Evolutionary conservation across 2,888 invertebrate genomes (phyloP), one percentile per base, ranked within the genome.

Genomic region (Baccha elongata): DNA sequence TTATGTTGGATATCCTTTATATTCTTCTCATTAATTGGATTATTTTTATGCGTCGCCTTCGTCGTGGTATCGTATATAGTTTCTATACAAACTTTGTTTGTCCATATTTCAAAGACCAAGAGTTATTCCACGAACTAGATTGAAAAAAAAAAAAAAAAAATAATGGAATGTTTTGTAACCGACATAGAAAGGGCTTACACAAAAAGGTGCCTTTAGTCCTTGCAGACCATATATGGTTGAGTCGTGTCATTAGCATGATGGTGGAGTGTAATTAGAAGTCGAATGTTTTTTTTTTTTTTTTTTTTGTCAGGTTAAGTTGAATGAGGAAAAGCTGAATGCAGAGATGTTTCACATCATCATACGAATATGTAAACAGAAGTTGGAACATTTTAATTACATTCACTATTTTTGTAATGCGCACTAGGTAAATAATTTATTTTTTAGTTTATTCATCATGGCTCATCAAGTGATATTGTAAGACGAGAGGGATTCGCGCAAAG

Each of bases 1-100:
- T n/a, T 62, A 2, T 13, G 26, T 29, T 11, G 10, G 40, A 37
- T 52, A 44, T 58, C 60, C 32, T 71, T 52, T 58, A 58, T 53
- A 32, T 53, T 44, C 32, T 64, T 64, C 64, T 73, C 73, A 84
- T 84, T 84, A 84, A 84, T 79, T 79, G 79, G 84, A 79, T 84
- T 84, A 84, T 79, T 79, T 84, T 60, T 69, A 65, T 84, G 73
- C 65, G 58, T 65, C 23, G 23, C n/a, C 52, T 21, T 37, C 23
- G 32, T 21, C 44, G 50, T 15, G 19, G 3, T 15, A 4, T 48
- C 48, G 73, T 83, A 32, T 8, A n/a, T n/a, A n/a, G n/a, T n/a
- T n/a, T n/a, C n/a, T n/a, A n/a, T n/a, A n/a, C n/a, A n/a, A n/a
- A n/a, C n/a, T n/a, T n/a, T n/a, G 21, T 32, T 23, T 37, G 37